phyloP scores from a whole-genome alignment of 2,113 vertebrate genomes.

The Tringa solitaria region DNA sequence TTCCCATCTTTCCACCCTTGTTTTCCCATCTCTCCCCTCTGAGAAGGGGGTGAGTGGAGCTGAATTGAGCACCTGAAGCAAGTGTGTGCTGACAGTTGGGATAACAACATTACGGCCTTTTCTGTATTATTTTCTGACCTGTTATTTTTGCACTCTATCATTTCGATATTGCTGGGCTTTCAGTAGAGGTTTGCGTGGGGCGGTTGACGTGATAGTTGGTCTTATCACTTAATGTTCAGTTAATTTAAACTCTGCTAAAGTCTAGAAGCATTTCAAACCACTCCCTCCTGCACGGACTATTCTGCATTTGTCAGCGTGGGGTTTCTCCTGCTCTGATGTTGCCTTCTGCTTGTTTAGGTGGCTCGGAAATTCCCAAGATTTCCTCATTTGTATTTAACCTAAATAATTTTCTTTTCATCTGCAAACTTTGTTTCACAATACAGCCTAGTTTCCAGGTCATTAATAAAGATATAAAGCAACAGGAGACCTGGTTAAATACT shows the following conservation, averaged over 20 bases:
- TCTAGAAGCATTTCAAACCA: neutral
- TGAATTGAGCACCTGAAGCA: neutral
- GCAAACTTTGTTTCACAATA: neutral
- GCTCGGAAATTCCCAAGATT: constrained; percentile 14
- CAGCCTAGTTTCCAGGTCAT: constrained; percentile 25
- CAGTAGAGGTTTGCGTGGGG: neutral
- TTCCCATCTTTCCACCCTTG: neutral
- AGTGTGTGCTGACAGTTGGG: neutral
- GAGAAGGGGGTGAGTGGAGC: neutral
- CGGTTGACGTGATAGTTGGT: neutral
- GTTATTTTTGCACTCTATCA: neutral
- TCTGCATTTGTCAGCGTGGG: neutral
- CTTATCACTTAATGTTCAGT: neutral
- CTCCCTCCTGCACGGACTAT: neutral
- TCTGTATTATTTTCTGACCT: neutral
- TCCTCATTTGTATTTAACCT: constrained; percentile 9
- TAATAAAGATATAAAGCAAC: constrained; percentile 18
- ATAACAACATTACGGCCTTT: neutral
- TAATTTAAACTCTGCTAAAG: neutral
- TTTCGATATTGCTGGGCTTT: neutral
- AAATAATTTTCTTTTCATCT: constrained; percentile 34
- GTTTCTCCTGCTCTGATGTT: neutral
- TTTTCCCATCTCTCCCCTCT: neutral
- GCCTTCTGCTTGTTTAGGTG: neutral
- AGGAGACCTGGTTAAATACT: constrained; percentile 2